Conservation (phyloP, 2,888 invertebrate genomes). For the Cyclophora albipunctata region DNA sequence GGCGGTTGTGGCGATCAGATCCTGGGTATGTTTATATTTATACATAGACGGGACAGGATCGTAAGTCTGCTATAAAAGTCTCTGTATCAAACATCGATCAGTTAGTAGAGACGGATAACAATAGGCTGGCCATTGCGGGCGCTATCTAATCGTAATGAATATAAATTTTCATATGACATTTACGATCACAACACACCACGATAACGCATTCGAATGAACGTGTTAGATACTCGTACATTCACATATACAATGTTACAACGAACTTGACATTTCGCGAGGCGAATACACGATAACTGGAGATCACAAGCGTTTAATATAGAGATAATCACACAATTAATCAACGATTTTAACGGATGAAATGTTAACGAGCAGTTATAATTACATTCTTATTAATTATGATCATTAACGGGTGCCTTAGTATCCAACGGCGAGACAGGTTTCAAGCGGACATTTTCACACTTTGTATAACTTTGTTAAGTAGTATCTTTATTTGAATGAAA, state of each 20-base stretch:
- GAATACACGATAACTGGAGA: slow-evolving; percentile 48
- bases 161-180: slow-evolving; percentile 75
- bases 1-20: slow-evolving; percentile 40
- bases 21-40: slow-evolving; percentile 33
- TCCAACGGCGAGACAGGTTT: background rate
- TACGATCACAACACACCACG: slow-evolving; percentile 68
- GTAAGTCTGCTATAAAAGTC: slow-evolving; percentile 57
- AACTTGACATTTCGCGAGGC: slow-evolving; percentile 29
- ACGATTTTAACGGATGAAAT: slow-evolving; percentile 26
- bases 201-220: slow-evolving; percentile 64
- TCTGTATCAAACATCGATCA: slow-evolving; percentile 69
- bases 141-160: slow-evolving; percentile 75
- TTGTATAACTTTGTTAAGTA: too few species aligned
- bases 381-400: background rate
- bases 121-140: slow-evolving; percentile 61
- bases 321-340: slow-evolving; percentile 51
- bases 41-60: slow-evolving; percentile 29
- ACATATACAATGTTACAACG: slow-evolving; percentile 17
- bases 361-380: background rate
- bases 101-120: slow-evolving; percentile 56
- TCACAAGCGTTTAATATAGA: slow-evolving; percentile 45
- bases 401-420: background rate
- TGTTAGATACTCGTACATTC: slow-evolving; percentile 55
- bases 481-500: too few species aligned
- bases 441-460: background rate